These are phyloP conservation scores for Prosopocoilus inquinatus DNA, from an alignment of 2,888 invertebrate species.

Conservation along the genomic window DNA sequence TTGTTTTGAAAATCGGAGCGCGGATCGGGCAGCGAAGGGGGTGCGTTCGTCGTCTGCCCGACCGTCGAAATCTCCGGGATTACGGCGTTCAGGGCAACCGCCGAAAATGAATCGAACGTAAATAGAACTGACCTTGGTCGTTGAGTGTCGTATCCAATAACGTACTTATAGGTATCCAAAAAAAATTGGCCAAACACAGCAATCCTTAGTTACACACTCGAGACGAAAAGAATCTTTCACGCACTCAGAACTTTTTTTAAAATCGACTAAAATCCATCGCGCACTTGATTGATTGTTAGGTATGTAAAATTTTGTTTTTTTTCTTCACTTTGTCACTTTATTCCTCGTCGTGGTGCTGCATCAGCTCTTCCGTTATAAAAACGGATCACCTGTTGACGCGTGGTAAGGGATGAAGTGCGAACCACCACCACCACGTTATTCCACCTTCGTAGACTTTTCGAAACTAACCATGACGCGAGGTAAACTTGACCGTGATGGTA, in stretches of 20 bases:
- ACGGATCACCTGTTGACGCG: conserved; percentile 15
- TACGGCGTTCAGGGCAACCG: not conserved
- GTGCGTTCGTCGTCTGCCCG: not conserved
- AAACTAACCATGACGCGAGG: conserved; percentile 46
- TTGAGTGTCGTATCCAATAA: not conserved
- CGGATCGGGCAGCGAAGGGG: not conserved
- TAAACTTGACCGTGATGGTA: conserved; percentile 52
- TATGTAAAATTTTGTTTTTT: too few species aligned
- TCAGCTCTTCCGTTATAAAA: not conserved
- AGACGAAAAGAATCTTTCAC: too few species aligned
- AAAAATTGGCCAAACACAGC: too few species aligned
- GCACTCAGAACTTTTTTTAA: too few species aligned
- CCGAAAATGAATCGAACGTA: conserved; percentile 3
- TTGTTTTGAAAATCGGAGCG: too few species aligned
- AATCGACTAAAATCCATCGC: too few species aligned
- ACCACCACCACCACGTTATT: conserved; percentile 17
- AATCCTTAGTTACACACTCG: too few species aligned
- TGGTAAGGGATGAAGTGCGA: conserved; percentile 11
- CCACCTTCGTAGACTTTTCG: conserved; percentile 40
- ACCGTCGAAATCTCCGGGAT: conserved; percentile 8
- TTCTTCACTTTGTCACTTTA: too few species aligned
- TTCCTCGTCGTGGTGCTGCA: too few species aligned
- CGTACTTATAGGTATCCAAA: conserved; percentile 6
- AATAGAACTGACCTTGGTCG: conserved; percentile 9
- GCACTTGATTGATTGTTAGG: too few species aligned